Base-by-base conservation (phyloP, 2,113 vertebrate species). In the Dipodomys stephensi region DNA sequence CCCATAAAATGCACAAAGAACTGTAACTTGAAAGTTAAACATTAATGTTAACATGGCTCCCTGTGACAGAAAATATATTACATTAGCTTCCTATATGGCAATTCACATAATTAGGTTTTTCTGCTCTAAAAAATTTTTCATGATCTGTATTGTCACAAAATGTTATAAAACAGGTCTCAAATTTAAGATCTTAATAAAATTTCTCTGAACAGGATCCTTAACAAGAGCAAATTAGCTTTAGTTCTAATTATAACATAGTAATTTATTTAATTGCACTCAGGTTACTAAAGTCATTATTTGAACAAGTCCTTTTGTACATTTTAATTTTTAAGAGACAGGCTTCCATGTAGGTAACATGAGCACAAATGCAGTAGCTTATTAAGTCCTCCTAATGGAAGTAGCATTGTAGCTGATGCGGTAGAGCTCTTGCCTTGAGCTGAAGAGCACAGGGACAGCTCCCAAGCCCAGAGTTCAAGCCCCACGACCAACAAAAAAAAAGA, bases 51-150 rank as follows among this genome's bases (percentile, higher is more conserved):
- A 90, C 60, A 11, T 27, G 86, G n/a, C 22, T 90, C 6, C 9
- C 18, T 71, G 2, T 65, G 68, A 84, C 77, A 82, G 35, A 94
- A 93, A 95, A 82, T 91, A 87, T 23, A 16, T 83, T 71, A 73
- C 35, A 74, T 22, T 19, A 94, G 44, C 1, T 60, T 27, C 72
- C 39, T 84, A 2, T 88, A 39, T 88, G 46, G 46, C 8, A 79
- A 53, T 93, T 93, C 88, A 80, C 28, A 92, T 83, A 93, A 92
- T 91, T 83, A 93, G 10, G 10, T 87, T 90, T 95, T 81, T 49
- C 57, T 95, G 85, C 30, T 90, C 94, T 91, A 92, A 87, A 49
- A 67, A 93, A 78, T 90, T 90, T 95, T 53, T 82, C 46, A 91
- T 88, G 90, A 92, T 46, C 57, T 73, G 64, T 92, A 73, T 77